A percentile compares a stretch with the other conserved stretches of the same genome.
These are phyloP conservation scores for Colistium nudipinnis DNA, from an alignment of 2,113 vertebrate species.

Conservation along the genomic window DNA sequence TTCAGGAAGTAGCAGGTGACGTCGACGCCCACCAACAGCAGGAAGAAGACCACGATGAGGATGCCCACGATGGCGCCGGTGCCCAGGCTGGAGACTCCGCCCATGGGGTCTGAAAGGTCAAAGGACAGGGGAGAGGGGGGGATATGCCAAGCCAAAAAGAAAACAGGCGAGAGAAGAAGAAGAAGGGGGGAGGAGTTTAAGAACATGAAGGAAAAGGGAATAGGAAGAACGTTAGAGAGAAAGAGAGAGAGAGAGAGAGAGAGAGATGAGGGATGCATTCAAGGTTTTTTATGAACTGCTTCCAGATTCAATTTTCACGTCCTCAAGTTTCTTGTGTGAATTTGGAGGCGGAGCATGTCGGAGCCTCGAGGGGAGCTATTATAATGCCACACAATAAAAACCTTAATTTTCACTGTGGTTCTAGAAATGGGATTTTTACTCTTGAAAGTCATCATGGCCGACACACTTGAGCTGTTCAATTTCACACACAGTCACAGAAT, in stretches of 20 bases:
- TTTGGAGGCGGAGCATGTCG: background rate
- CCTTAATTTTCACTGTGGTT: background rate
- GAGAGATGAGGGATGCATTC: constrained; percentile 46
- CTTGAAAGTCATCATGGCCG: constrained; percentile 13
- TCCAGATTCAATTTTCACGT: constrained; percentile 7
- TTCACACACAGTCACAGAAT: constrained; percentile 36
- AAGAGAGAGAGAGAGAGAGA: constrained; percentile 23
- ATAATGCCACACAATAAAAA: background rate
- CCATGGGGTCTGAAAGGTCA: constrained; percentile 48
- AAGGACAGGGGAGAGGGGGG: constrained; percentile 32
- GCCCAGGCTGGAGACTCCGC: constrained; percentile 84
- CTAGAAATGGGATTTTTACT: constrained; percentile 3
- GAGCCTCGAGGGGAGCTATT: background rate
- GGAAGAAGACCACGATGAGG: constrained; percentile 92
- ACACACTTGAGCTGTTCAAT: constrained; percentile 49
- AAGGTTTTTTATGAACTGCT: constrained; percentile 38
- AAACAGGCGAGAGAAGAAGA: constrained; percentile 36
- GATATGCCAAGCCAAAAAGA: constrained; percentile 43
- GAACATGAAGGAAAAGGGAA: constrained; percentile 36
- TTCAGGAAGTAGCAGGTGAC: constrained; percentile 99
- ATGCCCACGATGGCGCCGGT: constrained; percentile 97
- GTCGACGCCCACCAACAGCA: constrained; percentile 92
- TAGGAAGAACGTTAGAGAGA: constrained; percentile 48
- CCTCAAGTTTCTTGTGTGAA: constrained; percentile 38
- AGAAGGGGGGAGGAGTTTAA: constrained; percentile 23